phyloP scores from a whole-genome alignment of 2,888 invertebrate genomes.

The Laspeyria flexula region DNA sequence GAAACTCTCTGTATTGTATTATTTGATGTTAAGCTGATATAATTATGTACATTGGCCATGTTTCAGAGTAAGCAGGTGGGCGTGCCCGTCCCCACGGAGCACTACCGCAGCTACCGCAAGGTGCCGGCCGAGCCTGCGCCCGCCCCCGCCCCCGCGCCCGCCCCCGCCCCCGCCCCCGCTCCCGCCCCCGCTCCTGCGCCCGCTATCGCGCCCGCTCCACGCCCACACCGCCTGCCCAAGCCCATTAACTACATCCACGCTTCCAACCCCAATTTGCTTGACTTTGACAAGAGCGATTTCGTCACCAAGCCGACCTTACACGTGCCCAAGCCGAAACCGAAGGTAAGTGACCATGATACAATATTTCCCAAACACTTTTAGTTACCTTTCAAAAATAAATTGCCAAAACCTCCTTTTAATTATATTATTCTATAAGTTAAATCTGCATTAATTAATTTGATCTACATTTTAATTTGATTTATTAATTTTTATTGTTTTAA shows the following conservation, averaged over 20 bases:
- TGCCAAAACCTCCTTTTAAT: too few species aligned
- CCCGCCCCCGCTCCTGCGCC: slow-evolving; percentile 27
- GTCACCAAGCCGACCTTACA: slow-evolving; percentile 61
- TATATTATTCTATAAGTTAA: too few species aligned
- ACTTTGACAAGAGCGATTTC: slow-evolving; percentile 85
- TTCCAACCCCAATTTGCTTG: slow-evolving; percentile 89
- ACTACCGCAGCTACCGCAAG: slow-evolving; percentile 87
- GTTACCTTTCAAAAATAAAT: too few species aligned
- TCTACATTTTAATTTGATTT: too few species aligned
- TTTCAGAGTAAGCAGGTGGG: slow-evolving; percentile 62
- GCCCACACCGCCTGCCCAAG: slow-evolving; percentile 61
- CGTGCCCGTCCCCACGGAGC: slow-evolving; percentile 92
- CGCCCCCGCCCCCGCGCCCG: slow-evolving; percentile 88
- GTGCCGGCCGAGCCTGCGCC: slow-evolving; percentile 89
- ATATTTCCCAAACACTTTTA: too few species aligned
- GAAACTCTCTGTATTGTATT: too few species aligned
- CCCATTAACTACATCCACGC: slow-evolving; percentile 89
- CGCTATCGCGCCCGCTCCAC: slow-evolving; percentile 16
- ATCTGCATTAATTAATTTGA: too few species aligned
- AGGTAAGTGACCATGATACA: slow-evolving; percentile 29
- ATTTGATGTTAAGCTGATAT: too few species aligned
- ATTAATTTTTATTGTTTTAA: too few species aligned
- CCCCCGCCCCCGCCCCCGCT: slow-evolving; percentile 23
- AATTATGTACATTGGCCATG: too few species aligned
- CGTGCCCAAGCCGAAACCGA: slow-evolving; percentile 58